phyloP scores from a whole-genome alignment of 1,140 invertebrate genomes.

The Trinorchestia longiramus region DNA sequence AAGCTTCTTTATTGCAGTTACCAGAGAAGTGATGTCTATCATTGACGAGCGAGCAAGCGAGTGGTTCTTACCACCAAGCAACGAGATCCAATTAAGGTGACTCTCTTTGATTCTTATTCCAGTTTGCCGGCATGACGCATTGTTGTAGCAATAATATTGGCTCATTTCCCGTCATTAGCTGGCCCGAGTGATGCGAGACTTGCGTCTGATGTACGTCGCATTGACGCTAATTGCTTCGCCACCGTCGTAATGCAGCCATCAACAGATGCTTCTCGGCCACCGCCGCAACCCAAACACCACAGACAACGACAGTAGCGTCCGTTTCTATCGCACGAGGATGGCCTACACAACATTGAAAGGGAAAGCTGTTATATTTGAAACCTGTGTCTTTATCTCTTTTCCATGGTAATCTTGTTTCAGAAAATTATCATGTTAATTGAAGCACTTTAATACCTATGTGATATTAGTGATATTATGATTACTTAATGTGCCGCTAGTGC shows the following conservation, averaged over 20 bases:
- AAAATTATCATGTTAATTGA: no score
- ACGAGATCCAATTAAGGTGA: neutral
- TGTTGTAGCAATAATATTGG: constrained; percentile 27
- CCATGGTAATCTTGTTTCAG: no score
- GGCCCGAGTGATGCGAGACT: constrained; percentile 35
- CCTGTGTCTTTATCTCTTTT: neutral
- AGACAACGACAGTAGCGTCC: neutral
- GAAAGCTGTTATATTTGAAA: neutral
- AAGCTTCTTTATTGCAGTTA: neutral
- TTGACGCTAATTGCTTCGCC: constrained; percentile 27
- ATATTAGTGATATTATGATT: no score
- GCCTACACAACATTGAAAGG: neutral
- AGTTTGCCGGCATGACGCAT: constrained; percentile 5
- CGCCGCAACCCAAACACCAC: neutral
- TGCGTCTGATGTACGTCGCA: constrained; percentile 34
- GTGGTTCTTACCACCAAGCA: neutral
- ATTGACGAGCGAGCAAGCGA: neutral
- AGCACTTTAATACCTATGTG: no score
- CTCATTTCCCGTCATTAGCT: constrained; percentile 26
- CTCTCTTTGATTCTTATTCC: constrained; percentile 24
- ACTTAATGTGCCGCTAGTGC: no score
- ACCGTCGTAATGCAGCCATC: constrained; percentile 44
- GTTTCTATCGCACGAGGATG: neutral
- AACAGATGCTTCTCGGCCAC: constrained; percentile 11
- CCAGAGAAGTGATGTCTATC: neutral